Conservation (phyloP, 2,797 vertebrate species). For the Chaunax sp. region DNA sequence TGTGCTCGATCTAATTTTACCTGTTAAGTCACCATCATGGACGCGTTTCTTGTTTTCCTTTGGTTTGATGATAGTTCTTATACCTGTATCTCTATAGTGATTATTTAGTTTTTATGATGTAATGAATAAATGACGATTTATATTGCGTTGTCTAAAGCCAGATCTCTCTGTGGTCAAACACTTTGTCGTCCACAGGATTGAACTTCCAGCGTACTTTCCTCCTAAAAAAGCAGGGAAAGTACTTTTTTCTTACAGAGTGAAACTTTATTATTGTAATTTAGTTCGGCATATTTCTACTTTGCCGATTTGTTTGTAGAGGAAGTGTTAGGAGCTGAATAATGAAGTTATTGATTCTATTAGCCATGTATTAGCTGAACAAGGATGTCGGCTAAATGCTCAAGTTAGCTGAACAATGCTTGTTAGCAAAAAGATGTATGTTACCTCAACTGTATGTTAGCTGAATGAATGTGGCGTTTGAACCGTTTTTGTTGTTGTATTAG, state of each 20-base stretch:
- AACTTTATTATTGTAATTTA: slow-evolving; percentile 56
- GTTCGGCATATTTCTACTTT: slow-evolving; percentile 53
- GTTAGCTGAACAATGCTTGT: slow-evolving; percentile 19
- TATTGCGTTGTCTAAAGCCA: slow-evolving; percentile 72
- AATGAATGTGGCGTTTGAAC: not conserved
- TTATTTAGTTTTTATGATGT: slow-evolving; percentile 80
- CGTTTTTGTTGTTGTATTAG: slow-evolving; percentile 20
- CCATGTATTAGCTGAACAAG: slow-evolving; percentile 20
- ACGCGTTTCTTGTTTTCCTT: slow-evolving; percentile 67
- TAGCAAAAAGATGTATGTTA: slow-evolving; percentile 42
- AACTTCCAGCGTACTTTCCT: slow-evolving; percentile 44
- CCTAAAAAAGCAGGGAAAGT: slow-evolving; percentile 22
- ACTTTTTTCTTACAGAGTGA: slow-evolving; percentile 56
- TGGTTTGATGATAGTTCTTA: slow-evolving; percentile 72
- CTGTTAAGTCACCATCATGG: slow-evolving; percentile 73
- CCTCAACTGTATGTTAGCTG: slow-evolving; percentile 40
- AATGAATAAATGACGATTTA: slow-evolving; percentile 68
- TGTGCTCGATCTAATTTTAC: slow-evolving; percentile 72
- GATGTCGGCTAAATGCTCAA: slow-evolving; percentile 17
- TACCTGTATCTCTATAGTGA: slow-evolving; percentile 73
- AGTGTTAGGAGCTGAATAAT: slow-evolving; percentile 46
- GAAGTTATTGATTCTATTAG: slow-evolving; percentile 52
- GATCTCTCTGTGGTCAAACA: slow-evolving; percentile 75
- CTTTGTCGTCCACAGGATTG: slow-evolving; percentile 38
- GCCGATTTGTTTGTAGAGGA: slow-evolving; percentile 45